These are phyloP conservation scores for Pyrgus malvae DNA, from an alignment of 2,888 invertebrate species.

Conservation along the genomic window DNA sequence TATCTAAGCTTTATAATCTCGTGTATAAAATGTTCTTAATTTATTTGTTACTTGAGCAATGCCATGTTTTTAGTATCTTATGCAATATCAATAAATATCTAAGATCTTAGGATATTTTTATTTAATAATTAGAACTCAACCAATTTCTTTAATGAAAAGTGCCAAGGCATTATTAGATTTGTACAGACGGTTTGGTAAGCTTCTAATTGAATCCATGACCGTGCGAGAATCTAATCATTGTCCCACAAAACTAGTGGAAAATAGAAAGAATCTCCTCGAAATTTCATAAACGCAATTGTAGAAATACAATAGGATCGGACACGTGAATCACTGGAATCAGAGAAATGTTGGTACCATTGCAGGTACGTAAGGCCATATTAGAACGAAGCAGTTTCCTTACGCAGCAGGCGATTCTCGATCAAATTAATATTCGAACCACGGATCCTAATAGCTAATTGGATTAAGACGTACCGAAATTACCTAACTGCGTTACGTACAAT, in stretches of 20 bases:
- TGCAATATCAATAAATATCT: no score
- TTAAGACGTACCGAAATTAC: constrained; percentile 79
- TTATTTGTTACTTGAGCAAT: no score
- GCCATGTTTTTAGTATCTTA: no score
- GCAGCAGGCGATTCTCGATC: constrained; percentile 60
- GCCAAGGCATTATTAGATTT: constrained; percentile 15
- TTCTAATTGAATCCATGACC: not conserved
- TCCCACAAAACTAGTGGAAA: constrained; percentile 21
- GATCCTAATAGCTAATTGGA: constrained; percentile 82
- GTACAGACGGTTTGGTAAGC: constrained; percentile 9
- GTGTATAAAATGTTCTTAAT: no score
- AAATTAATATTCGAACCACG: constrained; percentile 79
- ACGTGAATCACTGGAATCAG: constrained; percentile 38
- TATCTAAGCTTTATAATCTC: no score
- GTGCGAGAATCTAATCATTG: constrained; percentile 29
- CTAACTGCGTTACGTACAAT: constrained; percentile 75
- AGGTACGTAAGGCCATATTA: constrained; percentile 62
- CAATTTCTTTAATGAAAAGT: constrained; percentile 14
- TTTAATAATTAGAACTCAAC: constrained; percentile 9
- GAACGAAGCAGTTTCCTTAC: constrained; percentile 48
- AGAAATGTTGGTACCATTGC: constrained; percentile 41
- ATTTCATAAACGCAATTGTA: constrained; percentile 47
- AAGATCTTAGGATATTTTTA: no score
- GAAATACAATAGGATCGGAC: constrained; percentile 39
- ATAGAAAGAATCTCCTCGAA: constrained; percentile 30